These are phyloP conservation scores for Trichechus manatus DNA, from an alignment of 2,113 vertebrate species.

Conservation along the genomic window DNA sequence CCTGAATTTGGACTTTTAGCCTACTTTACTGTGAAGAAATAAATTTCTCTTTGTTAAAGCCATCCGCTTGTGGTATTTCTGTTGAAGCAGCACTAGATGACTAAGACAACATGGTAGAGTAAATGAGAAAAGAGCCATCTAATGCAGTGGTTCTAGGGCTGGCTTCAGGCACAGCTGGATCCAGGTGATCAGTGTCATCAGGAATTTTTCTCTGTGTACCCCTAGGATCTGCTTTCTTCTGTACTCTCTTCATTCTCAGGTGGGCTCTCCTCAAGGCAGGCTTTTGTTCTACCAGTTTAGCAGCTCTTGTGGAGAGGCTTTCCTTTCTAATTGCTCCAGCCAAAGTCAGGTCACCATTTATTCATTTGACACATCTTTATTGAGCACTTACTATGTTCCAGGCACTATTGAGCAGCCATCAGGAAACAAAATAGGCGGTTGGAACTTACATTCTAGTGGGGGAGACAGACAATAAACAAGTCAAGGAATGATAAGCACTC, in stretches of 20 bases:
- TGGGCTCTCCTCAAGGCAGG: neutral
- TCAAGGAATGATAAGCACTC: neutral
- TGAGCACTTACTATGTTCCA: neutral
- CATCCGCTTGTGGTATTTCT: too few relatives aligned
- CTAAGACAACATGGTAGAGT: neutral
- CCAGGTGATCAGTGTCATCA: neutral
- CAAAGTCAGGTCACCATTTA: neutral
- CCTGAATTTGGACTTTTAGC: too few relatives aligned
- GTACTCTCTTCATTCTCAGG: neutral
- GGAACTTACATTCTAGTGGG: neutral
- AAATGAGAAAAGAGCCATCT: neutral
- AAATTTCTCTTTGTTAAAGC: too few relatives aligned
- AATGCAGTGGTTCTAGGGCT: fast-evolving
- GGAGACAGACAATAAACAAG: neutral
- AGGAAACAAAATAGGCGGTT: neutral
- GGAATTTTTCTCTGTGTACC: neutral
- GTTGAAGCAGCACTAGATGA: too few relatives aligned
- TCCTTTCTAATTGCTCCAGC: neutral
- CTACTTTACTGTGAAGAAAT: too few relatives aligned
- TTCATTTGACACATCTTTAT: neutral
- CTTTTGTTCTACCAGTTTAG: neutral
- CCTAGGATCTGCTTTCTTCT: neutral
- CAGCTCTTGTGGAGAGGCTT: neutral
- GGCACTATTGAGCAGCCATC: neutral
- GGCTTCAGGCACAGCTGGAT: constrained; percentile 23